Conservation (phyloP, 2,113 vertebrate genomes). For the Murina feae region DNA sequence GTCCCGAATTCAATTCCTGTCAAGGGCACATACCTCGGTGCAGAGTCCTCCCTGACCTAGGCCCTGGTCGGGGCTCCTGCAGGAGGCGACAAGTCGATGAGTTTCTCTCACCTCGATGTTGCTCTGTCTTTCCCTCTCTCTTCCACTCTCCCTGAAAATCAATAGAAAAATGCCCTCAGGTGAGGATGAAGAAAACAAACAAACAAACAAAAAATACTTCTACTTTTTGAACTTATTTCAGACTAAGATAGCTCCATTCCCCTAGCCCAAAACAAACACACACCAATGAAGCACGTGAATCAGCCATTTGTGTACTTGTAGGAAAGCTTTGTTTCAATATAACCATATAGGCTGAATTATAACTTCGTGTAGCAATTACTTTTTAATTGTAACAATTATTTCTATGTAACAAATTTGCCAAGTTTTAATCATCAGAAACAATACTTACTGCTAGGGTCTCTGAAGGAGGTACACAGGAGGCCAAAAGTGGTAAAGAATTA, state of each 20-base stretch:
- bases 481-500: too few relatives aligned
- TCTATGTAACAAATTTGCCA: neutral
- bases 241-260: rapidly evolving
- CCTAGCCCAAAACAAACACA: neutral
- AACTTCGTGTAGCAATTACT: neutral
- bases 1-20: too few relatives aligned
- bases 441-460: neutral
- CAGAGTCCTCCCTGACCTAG: too few relatives aligned
- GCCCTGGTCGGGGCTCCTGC: too few relatives aligned
- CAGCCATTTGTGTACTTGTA: neutral
- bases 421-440: neutral
- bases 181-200: too few relatives aligned
- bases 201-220: neutral
- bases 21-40: too few relatives aligned
- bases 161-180: too few relatives aligned
- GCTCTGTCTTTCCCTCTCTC: too few relatives aligned
- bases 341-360: neutral
- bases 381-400: neutral
- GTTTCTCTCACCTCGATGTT: too few relatives aligned
- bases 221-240: neutral
- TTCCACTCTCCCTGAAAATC: too few relatives aligned
- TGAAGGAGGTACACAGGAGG: too few relatives aligned
- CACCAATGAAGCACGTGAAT: neutral
- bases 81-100: too few relatives aligned
- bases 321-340: neutral